Percentiles rank a stretch among this genome's conserved stretches.
Evolutionary conservation across 2,797 vertebrate genomes (phyloP).

Genomic region (Arremon brunneinucha): DNA sequence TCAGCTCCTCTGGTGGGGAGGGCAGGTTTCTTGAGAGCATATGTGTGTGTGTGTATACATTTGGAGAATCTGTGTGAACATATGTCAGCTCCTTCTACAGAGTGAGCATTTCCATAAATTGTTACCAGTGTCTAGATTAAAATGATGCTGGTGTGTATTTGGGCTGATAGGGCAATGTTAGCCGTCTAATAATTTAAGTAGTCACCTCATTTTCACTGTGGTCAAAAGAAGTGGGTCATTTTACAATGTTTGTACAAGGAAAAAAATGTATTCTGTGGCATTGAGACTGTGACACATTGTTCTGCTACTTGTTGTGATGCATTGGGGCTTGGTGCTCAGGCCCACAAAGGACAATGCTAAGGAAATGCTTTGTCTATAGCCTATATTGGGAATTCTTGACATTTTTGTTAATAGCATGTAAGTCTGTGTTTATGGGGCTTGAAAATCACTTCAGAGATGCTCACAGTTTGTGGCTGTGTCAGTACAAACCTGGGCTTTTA

Average conservation of each 20-base stretch:
- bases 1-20: neutral
- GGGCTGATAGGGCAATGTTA: neutral
- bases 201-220: neutral
- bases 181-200: neutral
- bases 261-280: neutral
- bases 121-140: neutral
- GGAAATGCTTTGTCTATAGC: neutral
- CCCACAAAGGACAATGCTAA: neutral
- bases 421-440: neutral
- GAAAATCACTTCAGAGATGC: neutral
- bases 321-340: neutral
- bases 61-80: neutral
- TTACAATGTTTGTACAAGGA: accelerated
- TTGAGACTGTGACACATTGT: neutral
- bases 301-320: neutral
- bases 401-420: neutral
- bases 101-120: neutral
- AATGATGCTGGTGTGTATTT: neutral
- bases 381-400: neutral
- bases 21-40: neutral
- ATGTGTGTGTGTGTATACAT: accelerated
- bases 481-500: neutral
- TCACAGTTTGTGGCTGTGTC: neutral
- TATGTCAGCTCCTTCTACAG: neutral
- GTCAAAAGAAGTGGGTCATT: neutral